These are phyloP conservation scores for Alsophila aescularia DNA, from an alignment of 2,888 invertebrate genomes.

Conservation along the genomic window DNA sequence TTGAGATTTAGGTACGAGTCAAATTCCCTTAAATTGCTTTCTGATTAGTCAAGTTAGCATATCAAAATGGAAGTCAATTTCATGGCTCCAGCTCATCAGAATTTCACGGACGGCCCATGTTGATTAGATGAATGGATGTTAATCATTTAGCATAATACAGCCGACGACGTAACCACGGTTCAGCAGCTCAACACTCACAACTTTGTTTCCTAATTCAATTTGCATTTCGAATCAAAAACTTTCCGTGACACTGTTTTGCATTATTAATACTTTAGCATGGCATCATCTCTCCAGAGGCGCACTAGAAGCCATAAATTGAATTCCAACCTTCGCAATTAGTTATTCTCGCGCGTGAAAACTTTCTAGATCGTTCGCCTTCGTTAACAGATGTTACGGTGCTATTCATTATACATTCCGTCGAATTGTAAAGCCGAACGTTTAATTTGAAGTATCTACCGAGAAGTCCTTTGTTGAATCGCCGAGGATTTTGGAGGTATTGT, in stretches of 20 bases:
- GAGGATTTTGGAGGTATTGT: constrained; percentile 59
- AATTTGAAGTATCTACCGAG: constrained; percentile 82
- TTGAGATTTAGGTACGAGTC: not conserved
- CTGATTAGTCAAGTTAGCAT: constrained; percentile 6
- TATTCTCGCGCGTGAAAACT: constrained; percentile 85
- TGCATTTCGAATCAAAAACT: constrained; percentile 84
- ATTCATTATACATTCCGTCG: constrained; percentile 85
- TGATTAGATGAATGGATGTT: constrained; percentile 51
- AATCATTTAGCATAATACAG: constrained; percentile 64
- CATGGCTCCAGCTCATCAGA: constrained; percentile 35
- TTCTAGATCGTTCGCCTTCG: constrained; percentile 84
- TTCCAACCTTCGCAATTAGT: constrained; percentile 84
- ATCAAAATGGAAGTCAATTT: constrained; percentile 29
- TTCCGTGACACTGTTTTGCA: constrained; percentile 85
- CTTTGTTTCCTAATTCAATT: constrained; percentile 82
- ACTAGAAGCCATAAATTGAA: constrained; percentile 84
- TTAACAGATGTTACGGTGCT: constrained; percentile 85
- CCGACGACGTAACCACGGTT: constrained; percentile 66
- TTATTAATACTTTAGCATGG: constrained; percentile 82
- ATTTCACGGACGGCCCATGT: constrained; percentile 34
- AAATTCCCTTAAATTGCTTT: constrained; percentile 2
- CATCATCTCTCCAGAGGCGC: constrained; percentile 81
- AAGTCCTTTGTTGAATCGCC: constrained; percentile 77
- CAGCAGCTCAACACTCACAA: constrained; percentile 71
- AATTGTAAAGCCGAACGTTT: constrained; percentile 84